Conservation (phyloP, 2,888 invertebrate species). For the Stramonita haemastoma region DNA sequence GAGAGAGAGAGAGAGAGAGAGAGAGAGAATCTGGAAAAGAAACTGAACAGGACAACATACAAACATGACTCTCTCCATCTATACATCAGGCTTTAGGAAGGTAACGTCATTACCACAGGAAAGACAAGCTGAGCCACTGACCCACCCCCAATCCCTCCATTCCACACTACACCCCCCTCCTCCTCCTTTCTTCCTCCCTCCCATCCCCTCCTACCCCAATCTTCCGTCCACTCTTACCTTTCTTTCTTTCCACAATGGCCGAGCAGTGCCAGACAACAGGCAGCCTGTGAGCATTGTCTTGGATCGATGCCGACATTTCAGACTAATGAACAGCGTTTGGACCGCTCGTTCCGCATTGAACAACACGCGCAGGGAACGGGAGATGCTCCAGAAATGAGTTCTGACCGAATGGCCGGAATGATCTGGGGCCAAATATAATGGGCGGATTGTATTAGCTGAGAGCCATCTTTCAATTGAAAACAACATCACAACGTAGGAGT, state of each 20-base stretch:
- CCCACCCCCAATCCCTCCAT: neutral
- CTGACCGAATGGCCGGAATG: neutral
- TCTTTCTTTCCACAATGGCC: too few species aligned
- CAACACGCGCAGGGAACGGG: neutral
- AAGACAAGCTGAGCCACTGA: neutral
- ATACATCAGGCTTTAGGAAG: too few species aligned
- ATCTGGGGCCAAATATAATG: neutral
- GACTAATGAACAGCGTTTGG: slow-evolving; percentile 17
- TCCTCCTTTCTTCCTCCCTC: too few species aligned
- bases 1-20: neutral
- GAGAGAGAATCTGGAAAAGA: neutral
- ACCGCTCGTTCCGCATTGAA: neutral
- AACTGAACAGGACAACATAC: neutral
- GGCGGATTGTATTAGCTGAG: neutral
- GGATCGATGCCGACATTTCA: slow-evolving; percentile 22
- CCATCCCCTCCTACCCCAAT: too few species aligned
- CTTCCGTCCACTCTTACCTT: too few species aligned
- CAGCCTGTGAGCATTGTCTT: neutral
- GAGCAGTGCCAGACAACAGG: neutral
- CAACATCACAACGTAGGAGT: neutral
- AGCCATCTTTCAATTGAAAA: neutral
- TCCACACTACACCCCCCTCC: too few species aligned
- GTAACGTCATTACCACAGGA: neutral
- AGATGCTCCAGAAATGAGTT: neutral
- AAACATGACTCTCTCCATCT: too few species aligned